Conservation (phyloP, 2,888 invertebrate genomes). For the Embidobia sp. region DNA sequence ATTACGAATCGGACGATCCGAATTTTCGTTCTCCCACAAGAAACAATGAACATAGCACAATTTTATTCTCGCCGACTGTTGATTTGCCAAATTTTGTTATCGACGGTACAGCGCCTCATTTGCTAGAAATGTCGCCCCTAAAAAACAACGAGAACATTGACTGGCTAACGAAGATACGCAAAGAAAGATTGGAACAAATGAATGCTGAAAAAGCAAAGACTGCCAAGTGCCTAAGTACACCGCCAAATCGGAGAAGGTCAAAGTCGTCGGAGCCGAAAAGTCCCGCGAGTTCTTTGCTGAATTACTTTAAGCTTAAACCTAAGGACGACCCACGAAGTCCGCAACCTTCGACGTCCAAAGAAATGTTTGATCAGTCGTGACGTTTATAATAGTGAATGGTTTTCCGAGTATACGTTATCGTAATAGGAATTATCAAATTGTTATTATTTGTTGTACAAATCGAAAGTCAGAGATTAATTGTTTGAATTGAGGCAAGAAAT, state of each 20-base stretch:
- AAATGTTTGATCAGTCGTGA: slow-evolving; percentile 13
- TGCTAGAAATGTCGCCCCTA: slow-evolving; percentile 87
- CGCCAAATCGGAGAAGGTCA: slow-evolving; percentile 46
- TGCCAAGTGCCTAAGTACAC: slow-evolving; percentile 13
- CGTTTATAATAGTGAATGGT: not conserved
- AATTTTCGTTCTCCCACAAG: slow-evolving; percentile 70
- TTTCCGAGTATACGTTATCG: not conserved
- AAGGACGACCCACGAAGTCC: slow-evolving; percentile 42
- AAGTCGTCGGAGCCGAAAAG: slow-evolving; percentile 49
- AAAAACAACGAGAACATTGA: slow-evolving; percentile 86
- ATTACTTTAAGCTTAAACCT: slow-evolving; percentile 55
- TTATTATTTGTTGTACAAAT: not conserved
- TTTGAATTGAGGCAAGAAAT: no score
- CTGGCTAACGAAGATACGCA: slow-evolving; percentile 87
- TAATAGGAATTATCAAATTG: no score
- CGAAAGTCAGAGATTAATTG: no score
- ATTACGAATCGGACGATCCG: slow-evolving; percentile 72
- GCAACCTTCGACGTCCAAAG: slow-evolving; percentile 47
- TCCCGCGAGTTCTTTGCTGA: slow-evolving; percentile 51
- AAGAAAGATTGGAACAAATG: slow-evolving; percentile 81
- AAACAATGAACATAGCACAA: slow-evolving; percentile 2
- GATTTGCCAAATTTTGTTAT: slow-evolving; percentile 90
- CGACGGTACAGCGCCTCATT: slow-evolving; percentile 90
- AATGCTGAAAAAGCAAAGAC: slow-evolving; percentile 31
- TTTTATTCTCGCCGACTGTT: slow-evolving; percentile 84